Evolutionary conservation across 2,113 vertebrate species (phyloP), one percentile per base, ranked within the genome.

Genomic region (Ictalurus furcatus): DNA sequence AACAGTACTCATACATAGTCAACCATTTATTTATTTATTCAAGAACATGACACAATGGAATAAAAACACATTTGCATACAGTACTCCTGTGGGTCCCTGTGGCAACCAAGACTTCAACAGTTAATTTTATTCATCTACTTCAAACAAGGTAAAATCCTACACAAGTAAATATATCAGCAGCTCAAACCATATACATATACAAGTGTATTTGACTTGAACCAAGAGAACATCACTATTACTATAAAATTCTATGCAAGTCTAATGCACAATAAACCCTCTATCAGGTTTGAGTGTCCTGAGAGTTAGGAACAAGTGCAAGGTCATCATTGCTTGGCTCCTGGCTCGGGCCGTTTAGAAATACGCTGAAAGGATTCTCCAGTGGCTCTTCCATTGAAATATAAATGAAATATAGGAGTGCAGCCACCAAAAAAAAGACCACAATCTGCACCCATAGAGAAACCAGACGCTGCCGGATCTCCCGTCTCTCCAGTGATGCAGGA

Each of bases 381-480:
- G 90, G 89, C 52, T 91, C 94, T 79, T 95, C 94, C 92, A 94
- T 90, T 2, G 91, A 92, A 16, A 93, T 48, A 87, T 93, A 96
- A 89, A 96, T 87, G 34, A 97, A 76, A 86, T 93, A 94, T 17
- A 97, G 3, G 67, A 98, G 65, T 14, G 93, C 92, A 3, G 92
- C 61, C 40, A 97, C 85, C 23, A 95, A 30, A 7, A 95, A 17
- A 9, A 97, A 94, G 28, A 96, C 58, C 13, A 93, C 28, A 0
- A 97, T 90, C 92, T 92, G 95, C 90, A 97, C 85, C 14, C 93
- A 89, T 16, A 86, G 9, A 0, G 96, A 94, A 6, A 97, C 92
- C 6, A 94, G 89, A 17, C 90, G 91, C 12, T 74, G 91, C 73
- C 88, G 78, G 37, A 92, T 85, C 79, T 93, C 93, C 83, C 13